These are phyloP conservation scores for Mirounga angustirostris DNA, from an alignment of 2,113 vertebrate genomes.

Conservation along the genomic window DNA sequence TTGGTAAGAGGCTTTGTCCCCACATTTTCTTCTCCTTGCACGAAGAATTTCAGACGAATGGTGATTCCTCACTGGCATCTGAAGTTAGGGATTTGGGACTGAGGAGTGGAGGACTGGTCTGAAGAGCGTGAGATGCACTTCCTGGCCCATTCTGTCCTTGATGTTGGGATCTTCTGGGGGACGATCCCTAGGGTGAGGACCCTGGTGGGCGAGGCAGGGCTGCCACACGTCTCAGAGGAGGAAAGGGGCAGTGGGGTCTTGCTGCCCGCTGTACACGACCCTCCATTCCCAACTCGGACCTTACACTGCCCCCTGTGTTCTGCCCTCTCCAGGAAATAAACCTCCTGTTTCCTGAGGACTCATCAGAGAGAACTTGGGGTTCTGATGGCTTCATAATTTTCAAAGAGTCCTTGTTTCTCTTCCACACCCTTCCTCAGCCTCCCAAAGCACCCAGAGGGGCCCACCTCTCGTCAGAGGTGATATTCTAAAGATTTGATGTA, in stretches of 20 bases:
- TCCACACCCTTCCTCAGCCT: background rate
- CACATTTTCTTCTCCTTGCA: background rate
- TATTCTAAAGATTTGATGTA: background rate
- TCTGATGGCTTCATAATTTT: background rate
- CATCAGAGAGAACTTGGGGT: background rate
- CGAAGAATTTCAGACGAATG: rapidly evolving
- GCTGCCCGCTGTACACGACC: rapidly evolving
- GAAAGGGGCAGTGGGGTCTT: background rate
- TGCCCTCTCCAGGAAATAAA: background rate
- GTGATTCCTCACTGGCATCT: background rate
- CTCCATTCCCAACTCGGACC: background rate
- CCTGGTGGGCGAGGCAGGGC: rapidly evolving
- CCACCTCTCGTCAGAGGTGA: background rate
- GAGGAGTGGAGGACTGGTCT: background rate
- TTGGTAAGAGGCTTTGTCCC: background rate
- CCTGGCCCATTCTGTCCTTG: background rate
- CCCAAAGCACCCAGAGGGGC: background rate
- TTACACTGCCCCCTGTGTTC: no score
- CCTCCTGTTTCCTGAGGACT: background rate
- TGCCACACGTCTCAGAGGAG: background rate
- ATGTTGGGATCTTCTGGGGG: background rate
- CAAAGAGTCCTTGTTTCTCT: background rate
- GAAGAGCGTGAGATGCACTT: rapidly evolving
- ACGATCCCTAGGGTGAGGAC: background rate
- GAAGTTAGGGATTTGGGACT: background rate